phyloP scores from a whole-genome alignment of 2,888 invertebrate species.

The Boloria euphrosyne region DNA sequence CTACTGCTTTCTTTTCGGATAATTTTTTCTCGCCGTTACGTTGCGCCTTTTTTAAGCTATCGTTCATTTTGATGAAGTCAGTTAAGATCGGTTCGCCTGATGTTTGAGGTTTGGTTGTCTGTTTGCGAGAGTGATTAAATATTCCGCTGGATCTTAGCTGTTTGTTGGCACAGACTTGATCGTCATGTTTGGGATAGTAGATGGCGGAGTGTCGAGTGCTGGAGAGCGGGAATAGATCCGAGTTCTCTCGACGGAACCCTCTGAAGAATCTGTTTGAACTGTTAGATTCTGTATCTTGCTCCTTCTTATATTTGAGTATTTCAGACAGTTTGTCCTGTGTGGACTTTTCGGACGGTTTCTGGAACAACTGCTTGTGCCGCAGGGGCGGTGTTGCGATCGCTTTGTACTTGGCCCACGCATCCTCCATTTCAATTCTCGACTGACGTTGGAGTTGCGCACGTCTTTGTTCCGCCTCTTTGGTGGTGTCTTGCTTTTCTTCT shows the following conservation, averaged over 20 bases:
- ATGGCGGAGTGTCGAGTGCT: conserved; percentile 89
- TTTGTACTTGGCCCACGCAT: conserved; percentile 73
- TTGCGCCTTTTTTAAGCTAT: conserved; percentile 74
- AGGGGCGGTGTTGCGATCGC: conserved; percentile 71
- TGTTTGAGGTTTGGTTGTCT: conserved; percentile 68
- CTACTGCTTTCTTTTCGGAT: conserved; percentile 55
- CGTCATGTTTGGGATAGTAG: conserved; percentile 83
- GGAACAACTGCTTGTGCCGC: conserved; percentile 65
- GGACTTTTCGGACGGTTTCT: conserved; percentile 65
- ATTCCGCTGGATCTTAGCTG: conserved; percentile 86
- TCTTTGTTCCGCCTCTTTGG: conserved; percentile 71
- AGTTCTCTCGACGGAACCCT: conserved; percentile 91
- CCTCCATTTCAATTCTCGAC: conserved; percentile 75
- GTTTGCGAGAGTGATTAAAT: conserved; percentile 85
- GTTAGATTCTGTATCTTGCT: conserved; percentile 87
- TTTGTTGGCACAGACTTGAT: conserved; percentile 69
- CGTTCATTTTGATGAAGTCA: conserved; percentile 85
- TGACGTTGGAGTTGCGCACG: conserved; percentile 71
- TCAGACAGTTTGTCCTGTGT: conserved; percentile 74
- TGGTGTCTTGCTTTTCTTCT: conserved; percentile 60
- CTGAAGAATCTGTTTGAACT: conserved; percentile 88
- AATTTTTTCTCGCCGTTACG: conserved; percentile 60
- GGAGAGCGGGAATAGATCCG: conserved; percentile 90
- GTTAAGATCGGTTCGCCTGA: conserved; percentile 87
- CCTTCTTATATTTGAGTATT: conserved; percentile 84